phyloP scores from a whole-genome alignment of 2,797 vertebrate species.

The Bucorvus abyssinicus region DNA sequence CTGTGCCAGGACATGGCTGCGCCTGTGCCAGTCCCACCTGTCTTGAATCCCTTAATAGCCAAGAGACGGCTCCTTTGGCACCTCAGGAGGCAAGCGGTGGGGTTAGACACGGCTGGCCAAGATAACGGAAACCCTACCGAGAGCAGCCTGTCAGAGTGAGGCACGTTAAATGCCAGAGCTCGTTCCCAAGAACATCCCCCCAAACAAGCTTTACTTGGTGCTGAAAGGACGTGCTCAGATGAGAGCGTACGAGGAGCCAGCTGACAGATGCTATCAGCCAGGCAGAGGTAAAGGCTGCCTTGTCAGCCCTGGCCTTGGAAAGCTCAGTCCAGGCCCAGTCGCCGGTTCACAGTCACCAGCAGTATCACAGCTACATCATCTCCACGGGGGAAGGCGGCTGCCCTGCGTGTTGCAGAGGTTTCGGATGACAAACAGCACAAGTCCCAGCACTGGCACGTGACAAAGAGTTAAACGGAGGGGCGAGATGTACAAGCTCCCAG shows the following conservation, averaged over 20 bases:
- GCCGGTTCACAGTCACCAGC: accelerated
- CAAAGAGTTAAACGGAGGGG: background rate
- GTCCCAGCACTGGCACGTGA: background rate
- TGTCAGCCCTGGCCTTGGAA: background rate
- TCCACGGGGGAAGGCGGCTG: background rate
- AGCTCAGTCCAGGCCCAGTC: background rate
- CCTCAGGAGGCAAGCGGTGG: accelerated
- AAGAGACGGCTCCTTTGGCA: background rate
- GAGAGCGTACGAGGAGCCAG: background rate
- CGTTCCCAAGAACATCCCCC: background rate
- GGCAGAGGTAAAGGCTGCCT: background rate
- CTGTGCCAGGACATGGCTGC: background rate
- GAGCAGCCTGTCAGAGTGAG: background rate
- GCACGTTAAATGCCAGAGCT: background rate
- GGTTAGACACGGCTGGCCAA: background rate
- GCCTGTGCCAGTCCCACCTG: background rate
- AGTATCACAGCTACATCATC: background rate
- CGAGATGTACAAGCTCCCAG: background rate
- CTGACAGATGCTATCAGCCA: background rate
- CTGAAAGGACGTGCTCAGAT: background rate
- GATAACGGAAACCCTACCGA: accelerated
- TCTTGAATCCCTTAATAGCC: background rate
- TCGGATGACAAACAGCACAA: background rate
- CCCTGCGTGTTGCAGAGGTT: background rate
- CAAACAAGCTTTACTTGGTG: background rate